Evolutionary conservation across 2,797 vertebrate species (phyloP).

Genomic region (Myotis myotis): DNA sequence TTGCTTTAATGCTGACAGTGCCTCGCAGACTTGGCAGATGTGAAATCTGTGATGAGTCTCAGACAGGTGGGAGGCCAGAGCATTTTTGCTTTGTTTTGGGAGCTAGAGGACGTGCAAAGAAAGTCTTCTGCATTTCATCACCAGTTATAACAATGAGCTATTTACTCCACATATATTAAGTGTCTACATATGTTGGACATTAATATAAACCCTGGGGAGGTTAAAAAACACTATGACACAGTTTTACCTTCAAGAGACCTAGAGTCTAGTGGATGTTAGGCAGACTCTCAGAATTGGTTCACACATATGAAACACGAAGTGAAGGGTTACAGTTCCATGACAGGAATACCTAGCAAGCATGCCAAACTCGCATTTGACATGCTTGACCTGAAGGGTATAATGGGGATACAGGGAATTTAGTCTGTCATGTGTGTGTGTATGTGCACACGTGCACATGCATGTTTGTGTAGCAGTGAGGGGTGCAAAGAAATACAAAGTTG

Average conservation of each 20-base stretch:
- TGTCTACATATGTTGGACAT: background rate
- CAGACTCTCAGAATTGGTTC: slow-evolving; percentile 1
- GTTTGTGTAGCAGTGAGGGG: background rate
- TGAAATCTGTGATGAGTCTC: background rate
- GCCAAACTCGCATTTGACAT: no score
- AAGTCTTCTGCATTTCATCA: slow-evolving; percentile 23
- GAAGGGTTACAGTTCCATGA: background rate
- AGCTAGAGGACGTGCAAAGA: background rate
- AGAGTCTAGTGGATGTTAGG: slow-evolving; percentile 7
- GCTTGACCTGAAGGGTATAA: background rate
- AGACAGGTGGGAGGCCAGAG: background rate
- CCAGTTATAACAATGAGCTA: background rate
- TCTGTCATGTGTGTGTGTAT: background rate
- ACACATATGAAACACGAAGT: background rate
- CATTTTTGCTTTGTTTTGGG: slow-evolving; percentile 43
- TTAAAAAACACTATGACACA: background rate
- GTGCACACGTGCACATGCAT: background rate
- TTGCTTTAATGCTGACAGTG: slow-evolving; percentile 44
- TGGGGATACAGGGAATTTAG: background rate
- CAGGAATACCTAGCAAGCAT: background rate
- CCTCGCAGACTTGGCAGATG: background rate
- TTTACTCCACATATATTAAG: slow-evolving; percentile 6
- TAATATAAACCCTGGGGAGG: background rate
- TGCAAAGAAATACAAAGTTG: background rate
- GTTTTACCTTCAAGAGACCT: slow-evolving; percentile 37